Conservation (phyloP, 2,797 vertebrate species). For the Muscicapa comitata region DNA sequence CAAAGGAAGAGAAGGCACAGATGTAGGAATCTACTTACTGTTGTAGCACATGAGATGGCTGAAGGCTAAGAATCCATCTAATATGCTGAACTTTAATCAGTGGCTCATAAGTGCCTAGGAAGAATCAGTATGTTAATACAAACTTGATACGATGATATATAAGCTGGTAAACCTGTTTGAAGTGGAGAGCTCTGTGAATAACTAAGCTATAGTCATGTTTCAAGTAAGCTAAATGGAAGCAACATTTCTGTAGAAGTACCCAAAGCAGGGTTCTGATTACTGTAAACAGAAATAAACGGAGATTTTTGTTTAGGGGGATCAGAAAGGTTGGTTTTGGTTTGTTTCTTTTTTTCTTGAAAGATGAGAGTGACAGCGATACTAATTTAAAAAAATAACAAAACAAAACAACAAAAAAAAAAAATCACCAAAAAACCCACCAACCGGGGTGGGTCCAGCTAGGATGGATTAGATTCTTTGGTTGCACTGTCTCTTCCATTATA, state of each 20-base stretch:
- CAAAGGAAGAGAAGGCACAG: not conserved
- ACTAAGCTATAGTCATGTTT: not conserved
- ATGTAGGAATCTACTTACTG: not conserved
- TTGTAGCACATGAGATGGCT: constrained; percentile 20
- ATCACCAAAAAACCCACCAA: not conserved
- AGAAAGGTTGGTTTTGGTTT: not conserved
- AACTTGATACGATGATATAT: constrained; percentile 3
- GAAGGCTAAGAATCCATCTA: constrained; percentile 36
- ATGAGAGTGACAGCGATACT: not conserved
- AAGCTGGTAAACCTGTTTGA: constrained; percentile 44
- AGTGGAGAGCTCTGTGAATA: constrained; percentile 18
- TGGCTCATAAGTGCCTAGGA: not conserved
- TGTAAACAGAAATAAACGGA: not conserved
- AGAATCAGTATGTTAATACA: constrained; percentile 48
- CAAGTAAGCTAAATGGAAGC: not conserved
- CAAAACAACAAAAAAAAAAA: too few relatives aligned
- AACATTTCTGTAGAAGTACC: not conserved
- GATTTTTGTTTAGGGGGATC: accelerated
- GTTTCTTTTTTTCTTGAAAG: not conserved
- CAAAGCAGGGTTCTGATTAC: not conserved
- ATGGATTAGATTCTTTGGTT: not conserved
- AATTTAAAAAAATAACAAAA: not conserved
- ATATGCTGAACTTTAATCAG: constrained; percentile 36
- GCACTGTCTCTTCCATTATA: not conserved
- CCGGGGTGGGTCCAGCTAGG: not conserved